Evolutionary conservation across 2,888 invertebrate genomes (phyloP), one percentile per base, ranked within the genome.

Genomic region (Leucophenga montana): DNA sequence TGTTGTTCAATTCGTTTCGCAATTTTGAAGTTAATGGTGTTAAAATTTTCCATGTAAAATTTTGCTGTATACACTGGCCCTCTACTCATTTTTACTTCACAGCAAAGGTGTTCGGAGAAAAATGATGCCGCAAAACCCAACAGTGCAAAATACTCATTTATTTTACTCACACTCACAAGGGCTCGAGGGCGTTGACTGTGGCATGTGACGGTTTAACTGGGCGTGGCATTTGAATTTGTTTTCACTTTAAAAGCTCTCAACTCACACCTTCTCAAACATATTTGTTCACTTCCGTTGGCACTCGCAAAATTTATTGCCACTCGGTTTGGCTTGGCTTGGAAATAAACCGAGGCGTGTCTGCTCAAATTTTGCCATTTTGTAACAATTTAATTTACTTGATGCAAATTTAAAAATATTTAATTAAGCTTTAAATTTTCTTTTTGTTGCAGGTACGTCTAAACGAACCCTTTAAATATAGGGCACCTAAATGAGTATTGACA

Each of bases 121-220:
- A 83, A 83, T 82, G 80, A 79, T 72, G 75, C 74, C 75, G 56
- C 77, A 74, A 75, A 74, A 71, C 80, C 78, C 67, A 70, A 68
- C 75, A 75, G 74, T 79, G 80, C 72, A 77, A 80, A 82, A 74
- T 82, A 79, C 77, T 82, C 83, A 80, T 82, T 82, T 82, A 83
- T 82, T 83, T 73, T 33, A 31, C 31, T 20, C 18, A 13, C 56
- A 16, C 56, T 14, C 59, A 59, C 27, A 39, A 56, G 9, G 71
- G 74, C 80, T 71, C 75, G 77, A 71, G 75, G 74, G 69, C 79
- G 79, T 79, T 81, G 83, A 79, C 79, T 77, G 78, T 14, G 50
- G 50, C 18, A 16, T 16, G n/a, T 16, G 5, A 13, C 16, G 18
- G 50, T 50, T 16, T 13, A 16, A 18, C 50, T 14, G n/a, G n/a